These are phyloP conservation scores for Passer domesticus DNA, from an alignment of 2,113 vertebrate genomes.

Conservation along the genomic window DNA sequence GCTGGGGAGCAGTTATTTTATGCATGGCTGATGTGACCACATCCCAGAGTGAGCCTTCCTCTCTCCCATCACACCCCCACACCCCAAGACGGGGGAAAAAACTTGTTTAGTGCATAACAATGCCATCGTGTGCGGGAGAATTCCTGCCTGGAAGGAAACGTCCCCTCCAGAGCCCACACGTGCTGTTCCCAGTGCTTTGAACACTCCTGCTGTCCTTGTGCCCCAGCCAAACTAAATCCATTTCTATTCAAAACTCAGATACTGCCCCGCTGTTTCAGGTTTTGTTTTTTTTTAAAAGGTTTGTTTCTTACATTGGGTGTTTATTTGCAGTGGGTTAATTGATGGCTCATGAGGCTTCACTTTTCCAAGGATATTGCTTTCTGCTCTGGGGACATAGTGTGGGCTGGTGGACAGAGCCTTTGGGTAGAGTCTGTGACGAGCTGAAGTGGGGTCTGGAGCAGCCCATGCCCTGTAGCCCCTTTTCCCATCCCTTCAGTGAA, in stretches of 20 bases:
- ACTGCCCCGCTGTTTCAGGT: slow-evolving; percentile 12
- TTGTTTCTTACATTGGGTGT: neutral
- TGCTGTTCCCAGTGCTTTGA: neutral
- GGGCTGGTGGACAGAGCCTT: neutral
- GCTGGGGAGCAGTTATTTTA: neutral
- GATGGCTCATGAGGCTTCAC: neutral
- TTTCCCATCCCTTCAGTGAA: neutral
- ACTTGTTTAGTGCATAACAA: slow-evolving; percentile 28
- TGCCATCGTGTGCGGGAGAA: slow-evolving; percentile 45
- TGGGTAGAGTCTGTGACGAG: neutral
- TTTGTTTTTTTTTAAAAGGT: slow-evolving; percentile 2
- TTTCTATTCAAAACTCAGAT: slow-evolving; percentile 44
- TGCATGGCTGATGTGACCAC: neutral
- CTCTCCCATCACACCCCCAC: neutral
- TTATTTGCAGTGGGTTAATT: slow-evolving; percentile 8
- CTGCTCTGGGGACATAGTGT: neutral
- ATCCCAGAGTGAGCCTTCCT: neutral
- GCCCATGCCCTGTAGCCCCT: neutral
- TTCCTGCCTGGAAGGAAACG: slow-evolving; percentile 50
- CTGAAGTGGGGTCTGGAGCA: neutral
- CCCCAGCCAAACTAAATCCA: slow-evolving; percentile 51
- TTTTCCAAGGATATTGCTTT: neutral
- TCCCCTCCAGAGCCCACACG: neutral
- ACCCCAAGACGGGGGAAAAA: neutral
- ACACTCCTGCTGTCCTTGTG: slow-evolving; percentile 9